Percentiles rank a stretch among this genome's conserved stretches.
Evolutionary conservation across 2,888 invertebrate species (phyloP).

Genomic region (Pyrrhosoma nymphula): DNA sequence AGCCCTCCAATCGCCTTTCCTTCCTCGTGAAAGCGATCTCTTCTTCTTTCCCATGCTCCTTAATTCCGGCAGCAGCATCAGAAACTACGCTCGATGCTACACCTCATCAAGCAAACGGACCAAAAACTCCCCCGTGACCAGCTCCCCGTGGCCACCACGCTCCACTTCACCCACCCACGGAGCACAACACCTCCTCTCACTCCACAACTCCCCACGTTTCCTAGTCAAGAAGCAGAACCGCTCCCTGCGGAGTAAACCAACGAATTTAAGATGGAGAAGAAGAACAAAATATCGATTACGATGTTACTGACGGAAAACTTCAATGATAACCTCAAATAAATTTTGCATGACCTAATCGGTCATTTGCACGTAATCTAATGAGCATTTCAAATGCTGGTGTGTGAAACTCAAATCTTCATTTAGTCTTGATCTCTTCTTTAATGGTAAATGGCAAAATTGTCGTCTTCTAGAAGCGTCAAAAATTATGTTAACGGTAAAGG

Average conservation of each 20-base stretch:
- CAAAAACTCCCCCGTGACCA: not conserved
- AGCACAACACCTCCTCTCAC: not conserved
- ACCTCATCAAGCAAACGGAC: slow-evolving; percentile 50
- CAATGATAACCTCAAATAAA: too few relatives aligned
- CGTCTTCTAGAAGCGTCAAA: too few relatives aligned
- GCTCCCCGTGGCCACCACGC: slow-evolving; percentile 24
- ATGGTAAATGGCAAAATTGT: too few relatives aligned
- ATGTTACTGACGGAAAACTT: not conserved
- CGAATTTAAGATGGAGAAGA: too few relatives aligned
- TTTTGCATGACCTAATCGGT: too few relatives aligned
- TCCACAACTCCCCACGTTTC: not conserved
- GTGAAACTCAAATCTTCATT: too few relatives aligned
- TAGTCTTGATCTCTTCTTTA: too few relatives aligned
- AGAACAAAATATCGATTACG: not conserved
- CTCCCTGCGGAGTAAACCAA: too few relatives aligned
- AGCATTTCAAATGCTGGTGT: too few relatives aligned
- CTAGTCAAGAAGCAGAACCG: not conserved
- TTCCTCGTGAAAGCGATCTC: not conserved
- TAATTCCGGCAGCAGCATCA: not conserved
- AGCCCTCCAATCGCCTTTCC: too few relatives aligned
- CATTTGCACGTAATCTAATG: too few relatives aligned
- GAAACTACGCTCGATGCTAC: not conserved
- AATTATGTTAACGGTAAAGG: too few relatives aligned
- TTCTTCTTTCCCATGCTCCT: not conserved
- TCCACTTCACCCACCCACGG: not conserved